These are phyloP conservation scores for Rambutsinella grinnellia DNA, from an alignment of 2,888 invertebrate genomes.

Conservation along the genomic window DNA sequence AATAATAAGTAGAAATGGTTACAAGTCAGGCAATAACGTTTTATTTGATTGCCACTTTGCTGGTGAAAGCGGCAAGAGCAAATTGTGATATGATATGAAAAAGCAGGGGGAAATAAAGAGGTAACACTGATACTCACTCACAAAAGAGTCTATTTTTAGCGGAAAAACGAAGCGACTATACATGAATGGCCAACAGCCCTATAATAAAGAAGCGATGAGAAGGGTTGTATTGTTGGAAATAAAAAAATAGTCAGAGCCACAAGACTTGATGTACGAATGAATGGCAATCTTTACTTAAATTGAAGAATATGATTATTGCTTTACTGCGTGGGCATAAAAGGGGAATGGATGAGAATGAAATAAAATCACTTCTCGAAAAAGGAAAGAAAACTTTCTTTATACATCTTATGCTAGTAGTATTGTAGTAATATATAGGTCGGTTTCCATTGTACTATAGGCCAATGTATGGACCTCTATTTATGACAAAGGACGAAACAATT, in stretches of 20 bases:
- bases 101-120: not conserved
- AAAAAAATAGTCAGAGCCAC: constrained; percentile 1
- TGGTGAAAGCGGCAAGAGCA: not conserved
- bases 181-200: constrained; percentile 5
- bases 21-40: constrained; percentile 45
- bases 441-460: no score
- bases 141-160: not conserved
- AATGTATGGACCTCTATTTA: no score
- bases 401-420: no score
- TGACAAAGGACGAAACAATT: no score
- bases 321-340: not conserved
- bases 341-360: not conserved
- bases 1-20: constrained; percentile 41
- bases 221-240: constrained; percentile 15
- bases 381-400: no score
- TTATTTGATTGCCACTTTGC: constrained; percentile 44
- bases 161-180: not conserved
- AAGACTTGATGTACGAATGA: not conserved
- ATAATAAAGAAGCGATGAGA: constrained; percentile 2
- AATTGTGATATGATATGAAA: not conserved
- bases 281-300: constrained; percentile 18
- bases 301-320: not conserved
- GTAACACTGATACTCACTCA: not conserved
- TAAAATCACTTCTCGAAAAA: not conserved
- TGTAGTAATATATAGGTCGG: no score